Conservation (phyloP, 2,797 vertebrate species). For the Spinus pinus region DNA sequence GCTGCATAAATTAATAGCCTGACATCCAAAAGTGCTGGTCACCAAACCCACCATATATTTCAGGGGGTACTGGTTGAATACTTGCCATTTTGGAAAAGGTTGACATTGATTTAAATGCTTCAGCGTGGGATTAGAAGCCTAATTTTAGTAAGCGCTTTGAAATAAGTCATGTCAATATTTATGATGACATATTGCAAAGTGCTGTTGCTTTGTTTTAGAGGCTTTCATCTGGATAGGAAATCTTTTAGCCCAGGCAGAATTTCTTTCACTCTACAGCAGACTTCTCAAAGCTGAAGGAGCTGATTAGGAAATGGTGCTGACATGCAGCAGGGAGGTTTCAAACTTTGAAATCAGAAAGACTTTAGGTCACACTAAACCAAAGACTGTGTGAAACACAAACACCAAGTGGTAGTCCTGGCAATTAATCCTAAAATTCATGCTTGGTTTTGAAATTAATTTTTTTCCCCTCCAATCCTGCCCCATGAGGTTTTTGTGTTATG, state of each 20-base stretch:
- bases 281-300: background rate
- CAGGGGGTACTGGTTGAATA: background rate
- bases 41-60: slow-evolving; percentile 12
- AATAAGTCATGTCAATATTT: slow-evolving; percentile 35
- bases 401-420: background rate
- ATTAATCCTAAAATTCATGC: background rate
- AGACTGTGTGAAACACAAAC: background rate
- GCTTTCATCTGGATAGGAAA: slow-evolving; percentile 15
- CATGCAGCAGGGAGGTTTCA: background rate
- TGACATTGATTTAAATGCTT: slow-evolving; percentile 27
- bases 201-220: slow-evolving; percentile 18
- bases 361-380: background rate
- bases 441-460: background rate
- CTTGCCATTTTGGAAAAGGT: background rate
- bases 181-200: background rate
- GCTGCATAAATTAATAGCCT: background rate
- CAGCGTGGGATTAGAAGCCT: slow-evolving; percentile 21
- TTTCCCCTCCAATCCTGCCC: background rate
- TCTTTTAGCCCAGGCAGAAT: background rate
- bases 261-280: background rate
- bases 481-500: background rate
- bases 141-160: slow-evolving; percentile 37
- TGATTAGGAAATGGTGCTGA: background rate
- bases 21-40: slow-evolving; percentile 10
- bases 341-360: background rate